Evolutionary conservation across 2,888 invertebrate genomes (phyloP).

Genomic region (Encarsia formosa): DNA sequence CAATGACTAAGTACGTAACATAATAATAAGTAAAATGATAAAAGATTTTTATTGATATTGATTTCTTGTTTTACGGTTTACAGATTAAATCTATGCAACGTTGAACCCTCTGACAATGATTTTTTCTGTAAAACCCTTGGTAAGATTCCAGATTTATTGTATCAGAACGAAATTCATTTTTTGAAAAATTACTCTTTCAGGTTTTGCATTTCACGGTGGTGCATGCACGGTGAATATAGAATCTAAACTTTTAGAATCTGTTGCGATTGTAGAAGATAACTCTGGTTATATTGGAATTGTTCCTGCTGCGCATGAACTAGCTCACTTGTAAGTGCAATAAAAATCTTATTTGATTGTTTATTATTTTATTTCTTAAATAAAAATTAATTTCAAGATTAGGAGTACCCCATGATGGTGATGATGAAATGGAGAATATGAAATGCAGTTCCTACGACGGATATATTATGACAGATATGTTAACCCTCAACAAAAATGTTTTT

Average conservation of each 20-base stretch:
- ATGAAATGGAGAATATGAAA: slow-evolving; percentile 14
- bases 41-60: neutral
- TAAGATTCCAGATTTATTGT: slow-evolving; percentile 19
- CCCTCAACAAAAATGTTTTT: slow-evolving; percentile 35
- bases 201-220: slow-evolving; percentile 40
- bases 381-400: too few relatives aligned
- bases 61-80: slow-evolving; percentile 1
- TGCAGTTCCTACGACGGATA: slow-evolving; percentile 29
- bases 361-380: neutral
- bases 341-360: neutral
- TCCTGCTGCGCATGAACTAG: slow-evolving; percentile 42
- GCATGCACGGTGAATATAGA: slow-evolving; percentile 37
- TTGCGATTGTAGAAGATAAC: slow-evolving; percentile 44
- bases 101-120: slow-evolving; percentile 19
- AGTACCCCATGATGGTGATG: slow-evolving; percentile 37
- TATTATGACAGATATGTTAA: slow-evolving; percentile 36
- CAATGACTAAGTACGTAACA: slow-evolving; percentile 38
- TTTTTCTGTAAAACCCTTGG: slow-evolving; percentile 36
- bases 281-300: slow-evolving; percentile 42
- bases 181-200: slow-evolving; percentile 20
- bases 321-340: slow-evolving; percentile 39
- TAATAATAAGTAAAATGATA: neutral
- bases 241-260: slow-evolving; percentile 35
- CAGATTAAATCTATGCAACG: slow-evolving; percentile 38
- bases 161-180: neutral